Percentiles rank a stretch among this genome's conserved stretches.
Evolutionary conservation across 2,888 invertebrate species (phyloP).

Genomic region (Euzetes globulus): DNA sequence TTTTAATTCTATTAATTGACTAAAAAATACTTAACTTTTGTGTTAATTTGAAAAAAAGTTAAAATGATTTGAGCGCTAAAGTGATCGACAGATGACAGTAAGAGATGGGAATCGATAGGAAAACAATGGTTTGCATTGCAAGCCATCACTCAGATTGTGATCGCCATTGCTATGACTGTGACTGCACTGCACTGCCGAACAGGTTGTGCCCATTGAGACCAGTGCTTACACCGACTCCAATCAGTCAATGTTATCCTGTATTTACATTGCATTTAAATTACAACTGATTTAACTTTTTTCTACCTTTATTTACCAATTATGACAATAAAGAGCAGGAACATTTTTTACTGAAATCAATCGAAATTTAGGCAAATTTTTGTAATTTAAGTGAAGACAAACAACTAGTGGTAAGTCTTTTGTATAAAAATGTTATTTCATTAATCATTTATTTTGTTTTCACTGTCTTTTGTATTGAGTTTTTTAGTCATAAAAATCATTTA

Average conservation of each 20-base stretch:
- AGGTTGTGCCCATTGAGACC: conserved; percentile 7
- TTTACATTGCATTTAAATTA: neutral
- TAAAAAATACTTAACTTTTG: neutral
- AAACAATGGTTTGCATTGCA: conserved; percentile 1
- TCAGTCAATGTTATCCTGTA: neutral
- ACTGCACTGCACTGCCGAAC: neutral
- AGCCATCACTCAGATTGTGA: neutral
- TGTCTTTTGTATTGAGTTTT: neutral
- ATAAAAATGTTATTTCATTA: neutral
- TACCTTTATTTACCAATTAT: too few relatives aligned
- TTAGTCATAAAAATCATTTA: too few relatives aligned
- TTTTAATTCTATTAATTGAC: neutral
- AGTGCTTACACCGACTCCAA: neutral
- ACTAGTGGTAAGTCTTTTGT: conserved; percentile 1
- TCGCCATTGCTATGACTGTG: neutral
- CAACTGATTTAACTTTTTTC: neutral
- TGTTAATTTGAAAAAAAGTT: neutral
- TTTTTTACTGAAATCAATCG: neutral
- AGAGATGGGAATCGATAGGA: neutral
- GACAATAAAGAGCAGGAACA: neutral
- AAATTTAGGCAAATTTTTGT: neutral
- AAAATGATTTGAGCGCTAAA: neutral
- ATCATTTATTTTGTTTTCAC: neutral
- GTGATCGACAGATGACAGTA: neutral
- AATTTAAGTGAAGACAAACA: neutral